Base-by-base conservation (phyloP, 2,113 vertebrate genomes). In the Otocyon megalotis region DNA sequence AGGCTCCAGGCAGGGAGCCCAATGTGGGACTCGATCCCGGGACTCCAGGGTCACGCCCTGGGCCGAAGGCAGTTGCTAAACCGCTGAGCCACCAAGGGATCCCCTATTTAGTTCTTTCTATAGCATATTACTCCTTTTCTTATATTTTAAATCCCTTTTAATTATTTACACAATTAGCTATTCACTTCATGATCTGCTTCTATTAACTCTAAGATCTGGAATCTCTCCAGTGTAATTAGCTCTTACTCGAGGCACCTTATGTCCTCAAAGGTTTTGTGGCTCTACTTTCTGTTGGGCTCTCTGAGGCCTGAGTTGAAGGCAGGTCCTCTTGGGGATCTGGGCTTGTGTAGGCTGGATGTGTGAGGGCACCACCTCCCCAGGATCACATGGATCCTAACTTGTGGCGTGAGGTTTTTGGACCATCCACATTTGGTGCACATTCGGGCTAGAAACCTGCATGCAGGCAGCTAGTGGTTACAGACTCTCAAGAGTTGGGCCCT, bases 391-490 rank as follows among this genome's bases (percentile, higher is more conserved):
- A 85, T 32, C 58, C 12, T 74, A 54, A 35, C 2, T 76, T 43
- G 8, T 0, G 30, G 32, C 80, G 72, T 16, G 35, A 80, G 58
- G 20, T 28, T 65, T 35, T 24, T 58, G 8, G 11, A 17, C 24
- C 8, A 17, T 26, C 16, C 22, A 19, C 7, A 11, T 22, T 7
- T 1, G 56, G 48, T 4, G 17, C 1, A 14, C 8, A 35, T 48
- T 3, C 26, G 69, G 20, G 82, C 48, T 60, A 16, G 16, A 22
- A 20, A 35, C 65, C 74, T 69, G 4, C 4, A 9, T 2, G 58
- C 5, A 16, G 48, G 20, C 13, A 53, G 28, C 13, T 0, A 4
- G 8, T 0, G 10, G n/a, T 14, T 11, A 32, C 22, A 1, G 12
- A 26, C 3, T 5, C 37, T 50, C 24, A 8, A 5, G 8, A 10